Evolutionary conservation across 1,140 invertebrate genomes (phyloP), one percentile per base, ranked within the genome.

Genomic region (Drosophila equinoxialis): DNA sequence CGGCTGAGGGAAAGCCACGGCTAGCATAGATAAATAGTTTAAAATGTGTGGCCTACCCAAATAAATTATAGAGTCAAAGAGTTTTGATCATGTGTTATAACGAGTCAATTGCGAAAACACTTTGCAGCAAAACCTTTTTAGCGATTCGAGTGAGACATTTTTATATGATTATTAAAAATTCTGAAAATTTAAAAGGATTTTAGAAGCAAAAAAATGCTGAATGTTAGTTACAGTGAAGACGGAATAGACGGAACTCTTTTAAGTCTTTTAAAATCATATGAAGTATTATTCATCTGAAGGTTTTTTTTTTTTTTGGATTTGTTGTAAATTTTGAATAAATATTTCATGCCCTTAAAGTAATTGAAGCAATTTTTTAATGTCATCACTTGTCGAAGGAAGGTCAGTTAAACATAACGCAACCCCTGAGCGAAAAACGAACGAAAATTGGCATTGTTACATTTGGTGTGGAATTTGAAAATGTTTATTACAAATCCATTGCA

Each of bases 401-500:
- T 51, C 45, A 23, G 45, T 51, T 51, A 7, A 20, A 35, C 41
- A 51, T 37, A 14, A 39, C 62, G 62, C 64, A 67, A 54, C 51
- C 63, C 59, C 33, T 30, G 6, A 30, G 4, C 26, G 4, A 30
- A 6, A 8, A 8, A n/a, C 7, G 42, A 48, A 42, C 4, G 6
- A 48, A 57, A 57, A 7, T 42, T 78, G 74, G 79, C 62, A 86
- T 54, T 64, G 7, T 83, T 79, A 66, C 74, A 63, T 68, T 77
- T 37, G 54, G 60, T 66, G 48, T 72, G 66, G 79, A 65, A 74
- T 81, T 55, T 51, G 59, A 51, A 11, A 13, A 80, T 74, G 68
- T 72, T 76, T 60, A 81, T 81, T 74, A 66, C 74, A 74, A 82
- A 78, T 67, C 65, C 74, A 74, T 81, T 74, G 68, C 74, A 35